Evolutionary conservation across 2,888 invertebrate species (phyloP), one percentile per base, ranked within the genome.

Genomic region (Dryobotodes eremita): DNA sequence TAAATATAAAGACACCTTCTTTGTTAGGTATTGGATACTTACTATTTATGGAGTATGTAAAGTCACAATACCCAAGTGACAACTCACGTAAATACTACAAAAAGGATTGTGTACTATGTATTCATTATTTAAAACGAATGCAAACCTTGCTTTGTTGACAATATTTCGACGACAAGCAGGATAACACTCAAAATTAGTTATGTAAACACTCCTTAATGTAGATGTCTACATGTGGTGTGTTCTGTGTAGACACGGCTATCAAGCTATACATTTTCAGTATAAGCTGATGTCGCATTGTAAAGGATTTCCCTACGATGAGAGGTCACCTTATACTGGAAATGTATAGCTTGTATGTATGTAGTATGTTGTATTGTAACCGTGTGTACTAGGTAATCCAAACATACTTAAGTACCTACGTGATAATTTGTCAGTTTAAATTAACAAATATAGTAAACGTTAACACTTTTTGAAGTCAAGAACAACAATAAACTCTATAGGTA

Each of bases 401-500:
- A 80, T 7, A 20, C 23, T 2, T 42, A 48, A 8, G n/a, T 11
- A n/a, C n/a, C n/a, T n/a, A 77, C 46, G 68, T 83, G 78, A 68
- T 81, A 77, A 82, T 82, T 71, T 83, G 61, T 57, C 71, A 53
- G 46, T 53, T 77, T 23, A 83, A 71, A 62, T 77, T 64, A 26
- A 66, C 59, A 71, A 77, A 68, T 23, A 68, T 7, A 48, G 5
- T 17, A 66, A 36, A 61, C 15, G 59, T 59, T 77, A 62, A 62
- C 48, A 68, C 55, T 26, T 71, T 80, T 62, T 77, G 46, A 61
- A 62, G 42, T 62, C 79, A 79, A 66, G 61, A 83, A 73, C 59
- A 66, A 55, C 26, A 11, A 57, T 59, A 57, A 66, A 71, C 42
- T 71, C 15, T n/a, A 64, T 46, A 55, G 13, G 11, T 31, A 13